Conservation (phyloP, 2,888 invertebrate species). For the Ctena decussata region DNA sequence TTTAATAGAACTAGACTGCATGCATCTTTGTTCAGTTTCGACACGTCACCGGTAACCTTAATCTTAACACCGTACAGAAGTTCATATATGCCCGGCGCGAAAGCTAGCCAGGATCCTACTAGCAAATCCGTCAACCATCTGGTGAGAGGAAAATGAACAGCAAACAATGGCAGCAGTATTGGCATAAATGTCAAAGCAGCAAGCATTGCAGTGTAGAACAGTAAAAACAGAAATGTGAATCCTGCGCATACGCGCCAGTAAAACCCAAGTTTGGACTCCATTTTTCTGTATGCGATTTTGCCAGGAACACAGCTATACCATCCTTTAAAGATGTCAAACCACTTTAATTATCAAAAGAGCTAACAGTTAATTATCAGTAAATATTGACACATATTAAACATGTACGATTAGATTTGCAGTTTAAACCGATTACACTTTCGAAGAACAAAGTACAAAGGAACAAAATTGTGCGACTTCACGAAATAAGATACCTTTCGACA, state of each 20-base stretch:
- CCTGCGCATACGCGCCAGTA: neutral
- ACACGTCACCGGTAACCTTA: constrained; percentile 92
- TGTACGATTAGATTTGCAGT: too few relatives aligned
- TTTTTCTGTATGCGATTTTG: too few relatives aligned
- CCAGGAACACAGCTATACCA: too few relatives aligned
- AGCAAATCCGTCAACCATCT: constrained; percentile 46
- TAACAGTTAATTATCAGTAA: too few relatives aligned
- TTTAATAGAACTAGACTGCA: constrained; percentile 94
- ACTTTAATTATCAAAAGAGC: too few relatives aligned
- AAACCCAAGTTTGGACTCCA: neutral
- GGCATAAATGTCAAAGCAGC: neutral
- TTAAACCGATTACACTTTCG: neutral
- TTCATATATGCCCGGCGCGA: constrained; percentile 90
- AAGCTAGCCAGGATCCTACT: constrained; percentile 53
- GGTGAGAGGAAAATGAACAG: neutral
- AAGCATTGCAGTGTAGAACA: neutral
- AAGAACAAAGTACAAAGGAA: neutral
- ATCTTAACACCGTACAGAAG: constrained; percentile 91
- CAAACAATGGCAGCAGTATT: neutral
- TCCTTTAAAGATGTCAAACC: too few relatives aligned
- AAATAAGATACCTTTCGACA: too few relatives aligned
- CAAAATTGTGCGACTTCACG: too few relatives aligned
- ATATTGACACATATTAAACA: too few relatives aligned
- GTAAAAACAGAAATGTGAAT: neutral
- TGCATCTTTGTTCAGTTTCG: constrained; percentile 90